Evolutionary conservation across 2,113 vertebrate genomes (phyloP).

Genomic region (Caranx ignobilis): DNA sequence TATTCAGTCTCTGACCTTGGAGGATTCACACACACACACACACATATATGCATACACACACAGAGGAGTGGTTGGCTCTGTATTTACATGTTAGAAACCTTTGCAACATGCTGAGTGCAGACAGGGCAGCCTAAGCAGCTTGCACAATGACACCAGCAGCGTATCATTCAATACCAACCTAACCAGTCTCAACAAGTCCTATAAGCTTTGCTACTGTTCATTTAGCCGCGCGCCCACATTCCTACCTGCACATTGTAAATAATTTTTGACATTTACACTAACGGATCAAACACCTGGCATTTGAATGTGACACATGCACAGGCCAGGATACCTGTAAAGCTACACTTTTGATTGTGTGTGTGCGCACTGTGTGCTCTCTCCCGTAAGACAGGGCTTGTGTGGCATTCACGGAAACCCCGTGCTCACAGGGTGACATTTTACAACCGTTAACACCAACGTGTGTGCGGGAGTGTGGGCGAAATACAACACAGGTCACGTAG

Average conservation of each 20-base stretch:
- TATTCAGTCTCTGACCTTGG: constrained; percentile 72
- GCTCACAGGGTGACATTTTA: neutral
- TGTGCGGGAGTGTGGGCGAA: neutral
- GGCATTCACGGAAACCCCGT: neutral
- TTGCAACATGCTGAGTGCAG: neutral
- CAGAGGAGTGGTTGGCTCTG: constrained; percentile 49
- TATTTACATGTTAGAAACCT: constrained; percentile 32
- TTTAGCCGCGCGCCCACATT: no score
- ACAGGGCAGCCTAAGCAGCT: constrained; percentile 42
- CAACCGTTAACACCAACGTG: neutral
- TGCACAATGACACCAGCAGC: constrained; percentile 12
- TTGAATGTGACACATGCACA: no score
- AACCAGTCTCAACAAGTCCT: neutral
- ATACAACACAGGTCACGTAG: neutral
- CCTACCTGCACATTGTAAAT: no score
- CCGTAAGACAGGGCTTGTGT: no score
- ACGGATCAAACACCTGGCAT: no score
- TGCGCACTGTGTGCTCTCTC: no score
- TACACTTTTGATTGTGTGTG: neutral
- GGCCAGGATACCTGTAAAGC: neutral
- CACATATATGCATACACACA: neutral
- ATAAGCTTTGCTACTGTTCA: no score
- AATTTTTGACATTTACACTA: neutral
- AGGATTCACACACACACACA: constrained; percentile 6
- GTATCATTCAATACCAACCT: neutral